Conservation (phyloP, 1,140 invertebrate species). For the Drosophila auraria region DNA sequence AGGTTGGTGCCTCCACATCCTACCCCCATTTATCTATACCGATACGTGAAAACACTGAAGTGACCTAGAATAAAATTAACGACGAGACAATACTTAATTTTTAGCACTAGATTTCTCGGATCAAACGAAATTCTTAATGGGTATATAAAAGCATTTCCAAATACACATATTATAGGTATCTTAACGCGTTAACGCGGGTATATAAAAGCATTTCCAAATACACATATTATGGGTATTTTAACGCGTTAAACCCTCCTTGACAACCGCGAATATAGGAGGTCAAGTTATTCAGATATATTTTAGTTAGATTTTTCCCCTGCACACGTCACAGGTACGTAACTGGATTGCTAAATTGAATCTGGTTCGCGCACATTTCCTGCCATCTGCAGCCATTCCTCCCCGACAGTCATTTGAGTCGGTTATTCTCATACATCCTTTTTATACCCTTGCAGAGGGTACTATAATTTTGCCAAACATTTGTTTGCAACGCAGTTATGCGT, state of each 20-base stretch:
- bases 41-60: background rate
- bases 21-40: conserved; percentile 8
- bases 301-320: background rate
- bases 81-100: background rate
- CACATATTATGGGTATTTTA: too few relatives aligned
- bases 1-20: conserved; percentile 85
- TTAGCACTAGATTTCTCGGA: background rate
- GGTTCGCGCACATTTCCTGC: conserved; percentile 5
- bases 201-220: too few relatives aligned
- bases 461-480: too few relatives aligned
- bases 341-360: conserved; percentile 39
- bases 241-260: background rate
- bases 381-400: background rate
- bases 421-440: conserved; percentile 13
- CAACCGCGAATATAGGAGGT: background rate
- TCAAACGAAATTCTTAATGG: background rate
- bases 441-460: too few relatives aligned
- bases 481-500: too few relatives aligned
- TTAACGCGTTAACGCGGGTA: too few relatives aligned
- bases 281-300: background rate
- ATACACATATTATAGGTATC: too few relatives aligned
- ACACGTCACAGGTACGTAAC: conserved; percentile 5
- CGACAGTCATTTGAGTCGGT: conserved; percentile 17
- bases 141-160: background rate
- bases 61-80: background rate